A percentile compares a stretch with the other conserved stretches of the same genome.
Evolutionary conservation across 2,888 invertebrate species (phyloP).

Genomic region (Idaea aversata): DNA sequence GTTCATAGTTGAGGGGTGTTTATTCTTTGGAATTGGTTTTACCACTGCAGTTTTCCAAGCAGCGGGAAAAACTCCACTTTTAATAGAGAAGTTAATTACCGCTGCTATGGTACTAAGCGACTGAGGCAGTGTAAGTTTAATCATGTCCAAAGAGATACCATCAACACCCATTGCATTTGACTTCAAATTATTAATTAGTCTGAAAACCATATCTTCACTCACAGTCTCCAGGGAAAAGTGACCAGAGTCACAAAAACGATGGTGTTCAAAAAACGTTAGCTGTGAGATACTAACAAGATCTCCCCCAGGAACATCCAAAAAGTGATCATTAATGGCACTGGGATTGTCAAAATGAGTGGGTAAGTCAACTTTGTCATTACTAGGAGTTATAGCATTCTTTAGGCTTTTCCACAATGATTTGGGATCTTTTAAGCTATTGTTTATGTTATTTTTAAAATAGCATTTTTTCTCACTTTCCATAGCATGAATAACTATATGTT

Average conservation of each 20-base stretch:
- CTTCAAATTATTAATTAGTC: background rate
- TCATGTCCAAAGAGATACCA: slow-evolving; percentile 4
- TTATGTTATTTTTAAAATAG: background rate
- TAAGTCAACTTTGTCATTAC: background rate
- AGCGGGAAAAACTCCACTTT: background rate
- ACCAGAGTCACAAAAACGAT: background rate
- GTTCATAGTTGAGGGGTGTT: slow-evolving; percentile 1
- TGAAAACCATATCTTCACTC: background rate
- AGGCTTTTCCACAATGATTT: background rate
- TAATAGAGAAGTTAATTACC: slow-evolving; percentile 9
- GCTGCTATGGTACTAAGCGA: background rate
- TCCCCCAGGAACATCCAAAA: slow-evolving; percentile 3
- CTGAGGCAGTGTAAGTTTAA: background rate
- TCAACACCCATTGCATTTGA: slow-evolving; percentile 3
- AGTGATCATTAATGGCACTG: slow-evolving; percentile 7
- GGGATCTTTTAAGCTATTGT: background rate
- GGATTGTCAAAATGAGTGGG: slow-evolving; percentile 2
- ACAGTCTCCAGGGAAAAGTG: background rate
- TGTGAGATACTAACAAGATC: background rate
- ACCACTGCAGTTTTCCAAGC: slow-evolving; percentile 10
- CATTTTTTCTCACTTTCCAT: background rate
- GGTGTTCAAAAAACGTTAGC: slow-evolving; percentile 3
- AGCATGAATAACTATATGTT: background rate
- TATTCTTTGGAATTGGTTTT: slow-evolving; percentile 9
- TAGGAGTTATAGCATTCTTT: background rate